A percentile compares a stretch with the other conserved stretches of the same genome.
Conservation (phyloP, 1,140 invertebrate species). For the Drosophila tsacasi region DNA sequence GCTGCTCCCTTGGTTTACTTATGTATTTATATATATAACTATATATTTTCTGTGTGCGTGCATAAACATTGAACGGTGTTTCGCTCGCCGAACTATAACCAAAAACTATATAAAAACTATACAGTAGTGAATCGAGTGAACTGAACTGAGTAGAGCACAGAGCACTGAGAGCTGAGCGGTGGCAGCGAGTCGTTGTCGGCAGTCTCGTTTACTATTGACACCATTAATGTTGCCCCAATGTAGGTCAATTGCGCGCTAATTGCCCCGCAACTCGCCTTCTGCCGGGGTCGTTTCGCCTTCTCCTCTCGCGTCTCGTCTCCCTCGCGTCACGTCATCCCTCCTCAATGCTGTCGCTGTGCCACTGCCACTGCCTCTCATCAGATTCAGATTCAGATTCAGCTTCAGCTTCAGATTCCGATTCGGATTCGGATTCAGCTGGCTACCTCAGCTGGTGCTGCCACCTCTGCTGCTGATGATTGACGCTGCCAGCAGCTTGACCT, state of each 20-base stretch:
- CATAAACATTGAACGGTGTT: slow-evolving; percentile 43
- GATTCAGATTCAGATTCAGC: slow-evolving; percentile 26
- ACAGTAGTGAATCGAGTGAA: slow-evolving; percentile 20
- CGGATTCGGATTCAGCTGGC: slow-evolving; percentile 35
- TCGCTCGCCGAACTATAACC: slow-evolving; percentile 22
- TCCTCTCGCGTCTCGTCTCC: neutral
- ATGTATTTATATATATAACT: slow-evolving; percentile 3
- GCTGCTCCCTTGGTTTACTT: slow-evolving; percentile 42
- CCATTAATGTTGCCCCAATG: slow-evolving; percentile 83
- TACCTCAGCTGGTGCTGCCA: slow-evolving; percentile 24
- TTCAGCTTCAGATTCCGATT: slow-evolving; percentile 40
- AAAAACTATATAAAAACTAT: slow-evolving; percentile 27
- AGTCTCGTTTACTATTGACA: slow-evolving; percentile 84
- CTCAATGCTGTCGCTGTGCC: slow-evolving; percentile 62
- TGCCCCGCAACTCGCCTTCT: slow-evolving; percentile 77
- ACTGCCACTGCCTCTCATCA: slow-evolving; percentile 42
- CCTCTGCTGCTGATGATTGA: slow-evolving; percentile 37
- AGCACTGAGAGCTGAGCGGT: slow-evolving; percentile 11
- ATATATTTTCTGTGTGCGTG: slow-evolving; percentile 11
- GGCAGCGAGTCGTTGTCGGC: slow-evolving; percentile 49
- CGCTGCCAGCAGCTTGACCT: slow-evolving; percentile 59
- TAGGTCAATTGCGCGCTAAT: slow-evolving; percentile 84
- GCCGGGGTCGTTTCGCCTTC: slow-evolving; percentile 33
- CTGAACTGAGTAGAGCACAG: slow-evolving; percentile 24
- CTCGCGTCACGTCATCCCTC: slow-evolving; percentile 18